phyloP scores from a whole-genome alignment of 2,888 invertebrate genomes.

The Adelognathus sp. region DNA sequence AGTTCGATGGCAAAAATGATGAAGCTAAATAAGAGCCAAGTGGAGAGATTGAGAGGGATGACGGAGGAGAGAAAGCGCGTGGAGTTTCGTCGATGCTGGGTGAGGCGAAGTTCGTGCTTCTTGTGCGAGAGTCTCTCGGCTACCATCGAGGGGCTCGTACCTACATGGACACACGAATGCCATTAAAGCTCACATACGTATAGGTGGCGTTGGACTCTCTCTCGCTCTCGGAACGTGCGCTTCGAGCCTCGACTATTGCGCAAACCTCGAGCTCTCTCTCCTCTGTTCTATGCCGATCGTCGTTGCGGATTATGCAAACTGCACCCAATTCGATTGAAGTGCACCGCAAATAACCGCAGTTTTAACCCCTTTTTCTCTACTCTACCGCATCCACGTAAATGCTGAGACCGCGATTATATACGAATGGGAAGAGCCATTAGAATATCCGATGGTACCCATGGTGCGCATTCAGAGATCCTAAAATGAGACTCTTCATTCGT shows the following conservation, averaged over 20 bases:
- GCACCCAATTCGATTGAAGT: conserved; percentile 80
- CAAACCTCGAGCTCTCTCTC: conserved; percentile 2
- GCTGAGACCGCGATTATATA: conserved; percentile 60
- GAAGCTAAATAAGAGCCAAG: conserved; percentile 37
- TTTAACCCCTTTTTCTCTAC: conserved; percentile 76
- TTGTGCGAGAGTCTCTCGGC: not conserved
- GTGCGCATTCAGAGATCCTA: conserved; percentile 45
- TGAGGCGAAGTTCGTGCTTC: conserved; percentile 22
- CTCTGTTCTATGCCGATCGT: conserved; percentile 58
- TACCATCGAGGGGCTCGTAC: conserved; percentile 41
- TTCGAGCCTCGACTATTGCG: conserved; percentile 12
- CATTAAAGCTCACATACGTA: conserved; percentile 24
- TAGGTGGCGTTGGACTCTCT: not conserved
- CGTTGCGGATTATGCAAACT: conserved; percentile 79
- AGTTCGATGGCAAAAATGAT: conserved; percentile 35
- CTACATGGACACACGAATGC: conserved; percentile 35
- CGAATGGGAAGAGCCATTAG: conserved; percentile 68
- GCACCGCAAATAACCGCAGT: conserved; percentile 80
- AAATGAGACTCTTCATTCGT: too few relatives aligned
- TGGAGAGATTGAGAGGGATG: not conserved
- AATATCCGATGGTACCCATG: conserved; percentile 66
- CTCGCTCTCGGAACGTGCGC: not conserved
- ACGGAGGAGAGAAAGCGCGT: not conserved
- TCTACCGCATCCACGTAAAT: too few relatives aligned
- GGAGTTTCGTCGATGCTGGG: conserved; percentile 8